Base-by-base conservation (phyloP, 2,888 invertebrate genomes). In the Palloptera scutellata region DNA sequence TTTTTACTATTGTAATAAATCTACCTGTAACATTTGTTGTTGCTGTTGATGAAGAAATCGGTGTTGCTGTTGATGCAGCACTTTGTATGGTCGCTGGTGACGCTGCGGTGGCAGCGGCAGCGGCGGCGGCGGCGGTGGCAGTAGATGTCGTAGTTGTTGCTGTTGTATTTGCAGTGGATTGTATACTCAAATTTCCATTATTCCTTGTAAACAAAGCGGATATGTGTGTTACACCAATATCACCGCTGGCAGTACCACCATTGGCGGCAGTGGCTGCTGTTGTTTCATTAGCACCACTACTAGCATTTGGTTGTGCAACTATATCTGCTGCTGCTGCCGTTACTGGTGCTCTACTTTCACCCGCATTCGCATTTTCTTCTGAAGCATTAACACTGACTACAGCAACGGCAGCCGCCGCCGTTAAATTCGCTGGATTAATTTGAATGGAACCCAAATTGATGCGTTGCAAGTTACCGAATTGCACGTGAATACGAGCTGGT, bases 391-490 rank as follows among this genome's bases (percentile, higher is more conserved):
- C 61, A 15, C 48, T 48, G 13, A 13, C 58, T 12, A n/a, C 64
- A 15, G 61, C 58, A 5, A 58, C 53, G 15, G 68, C 59, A 13
- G 70, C 68, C 30, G 67, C 70, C 64, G 71, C 72, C 41, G 73
- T 72, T 69, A 76, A 70, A 72, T 76, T 79, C 63, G 75, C 75
- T 58, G 78, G 83, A 76, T 71, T 79, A 75, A 70, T 79, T 74
- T 82, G 80, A 61, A 84, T 81, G 61, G 84, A 80, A 69, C 79
- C 83, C 72, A 85, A 73, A 77, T 83, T 83, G 71, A 84, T 81
- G 62, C 83, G 82, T 69, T 83, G 83, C 76, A 85, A 75, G 70
- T 83, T 84, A 54, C 80, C 77, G 65, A 84, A 78, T 67, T 79
- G 81, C 64, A 78, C 78, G 66, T 77, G 81, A 52, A 78, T 72